Evolutionary conservation across 2,113 vertebrate species (phyloP).

Genomic region (Cephalopterus ornatus): DNA sequence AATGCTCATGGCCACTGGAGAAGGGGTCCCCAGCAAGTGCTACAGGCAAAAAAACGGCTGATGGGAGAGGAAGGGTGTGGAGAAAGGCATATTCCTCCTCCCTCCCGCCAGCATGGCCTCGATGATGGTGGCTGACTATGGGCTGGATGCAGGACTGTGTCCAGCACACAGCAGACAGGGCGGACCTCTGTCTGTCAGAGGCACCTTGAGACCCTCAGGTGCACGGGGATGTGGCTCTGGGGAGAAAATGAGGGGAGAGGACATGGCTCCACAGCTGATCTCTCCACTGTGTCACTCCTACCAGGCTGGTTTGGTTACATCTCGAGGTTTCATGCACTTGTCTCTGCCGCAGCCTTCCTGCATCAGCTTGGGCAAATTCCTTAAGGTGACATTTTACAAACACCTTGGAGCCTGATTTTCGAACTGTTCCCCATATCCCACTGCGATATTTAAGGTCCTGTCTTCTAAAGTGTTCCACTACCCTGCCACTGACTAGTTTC

Average conservation of each 20-base stretch:
- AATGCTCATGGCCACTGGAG: neutral
- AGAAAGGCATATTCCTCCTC: neutral
- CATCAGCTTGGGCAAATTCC: neutral
- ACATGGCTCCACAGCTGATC: neutral
- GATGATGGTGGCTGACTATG: neutral
- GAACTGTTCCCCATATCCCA: neutral
- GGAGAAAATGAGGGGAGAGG: neutral
- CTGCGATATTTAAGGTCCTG: neutral
- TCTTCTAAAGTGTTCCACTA: neutral
- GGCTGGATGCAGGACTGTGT: neutral
- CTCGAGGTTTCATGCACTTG: neutral
- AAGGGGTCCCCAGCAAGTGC: neutral
- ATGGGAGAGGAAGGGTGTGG: neutral
- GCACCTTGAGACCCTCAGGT: neutral
- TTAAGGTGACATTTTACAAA: neutral
- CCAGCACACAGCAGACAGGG: neutral
- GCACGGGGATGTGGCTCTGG: neutral
- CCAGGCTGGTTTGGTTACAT: neutral
- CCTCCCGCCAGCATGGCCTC: neutral
- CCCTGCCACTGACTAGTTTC: neutral
- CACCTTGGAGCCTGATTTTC: neutral
- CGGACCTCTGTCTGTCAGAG: accelerated
- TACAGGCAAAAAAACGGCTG: neutral
- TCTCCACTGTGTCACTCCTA: neutral
- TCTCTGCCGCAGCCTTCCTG: neutral